Percentiles rank a stretch among this genome's conserved stretches.
These are phyloP conservation scores for Valencia hispanica DNA, from an alignment of 2,797 vertebrate genomes.

Conservation along the genomic window DNA sequence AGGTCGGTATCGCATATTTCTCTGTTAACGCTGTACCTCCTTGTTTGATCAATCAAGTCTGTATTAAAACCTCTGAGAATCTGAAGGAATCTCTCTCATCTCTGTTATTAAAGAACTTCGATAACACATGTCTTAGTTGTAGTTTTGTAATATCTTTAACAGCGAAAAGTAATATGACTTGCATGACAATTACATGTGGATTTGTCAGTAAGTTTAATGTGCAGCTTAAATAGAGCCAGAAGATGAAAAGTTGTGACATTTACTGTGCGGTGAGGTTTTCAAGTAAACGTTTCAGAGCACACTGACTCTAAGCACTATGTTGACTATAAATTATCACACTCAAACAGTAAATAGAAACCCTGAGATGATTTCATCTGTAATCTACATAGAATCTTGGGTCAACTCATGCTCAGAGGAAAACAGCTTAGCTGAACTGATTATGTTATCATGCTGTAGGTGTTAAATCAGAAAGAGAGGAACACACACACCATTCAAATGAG, in stretches of 20 bases:
- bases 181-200: too few species aligned
- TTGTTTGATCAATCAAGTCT: too few species aligned
- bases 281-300: neutral
- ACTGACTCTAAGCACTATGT: neutral
- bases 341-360: neutral
- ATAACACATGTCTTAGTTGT: neutral
- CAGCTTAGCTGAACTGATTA: neutral
- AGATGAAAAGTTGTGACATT: neutral
- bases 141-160: neutral
- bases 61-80: too few species aligned
- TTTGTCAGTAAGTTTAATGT: neutral
- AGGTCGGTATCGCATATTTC: too few species aligned
- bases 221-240: neutral
- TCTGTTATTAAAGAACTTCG: too few species aligned
- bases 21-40: too few species aligned
- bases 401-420: neutral
- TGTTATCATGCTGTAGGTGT: neutral
- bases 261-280: neutral
- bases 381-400: neutral
- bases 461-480: neutral
- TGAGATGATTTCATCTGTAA: neutral
- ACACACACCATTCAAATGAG: neutral
- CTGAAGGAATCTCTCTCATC: too few species aligned
- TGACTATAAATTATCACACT: neutral
- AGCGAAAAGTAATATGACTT: neutral